These are phyloP conservation scores for Zaprionus gabonicus DNA, from an alignment of 1,140 invertebrate genomes.

Conservation along the genomic window DNA sequence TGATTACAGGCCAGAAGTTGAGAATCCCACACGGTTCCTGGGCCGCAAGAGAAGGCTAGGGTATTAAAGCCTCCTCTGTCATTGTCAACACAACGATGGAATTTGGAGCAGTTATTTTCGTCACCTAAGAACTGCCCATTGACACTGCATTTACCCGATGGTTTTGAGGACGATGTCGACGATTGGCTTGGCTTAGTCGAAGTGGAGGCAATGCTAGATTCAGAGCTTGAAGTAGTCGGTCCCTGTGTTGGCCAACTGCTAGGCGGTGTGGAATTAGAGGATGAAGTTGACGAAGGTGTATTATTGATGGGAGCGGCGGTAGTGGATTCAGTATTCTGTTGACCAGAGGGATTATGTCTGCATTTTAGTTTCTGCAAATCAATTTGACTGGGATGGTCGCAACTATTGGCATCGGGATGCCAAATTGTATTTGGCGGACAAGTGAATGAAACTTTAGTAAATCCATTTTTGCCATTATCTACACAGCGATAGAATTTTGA, in stretches of 20 bases:
- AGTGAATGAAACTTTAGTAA: conserved; percentile 87
- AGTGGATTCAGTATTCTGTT: conserved; percentile 52
- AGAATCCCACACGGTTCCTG: conserved; percentile 88
- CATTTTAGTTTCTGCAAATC: conserved; percentile 82
- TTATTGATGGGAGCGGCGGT: conserved; percentile 41
- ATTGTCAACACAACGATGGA: conserved; percentile 89
- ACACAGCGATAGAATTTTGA: conserved; percentile 89
- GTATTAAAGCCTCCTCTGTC: conserved; percentile 86
- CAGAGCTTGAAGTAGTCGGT: conserved; percentile 35
- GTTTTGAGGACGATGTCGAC: conserved; percentile 43
- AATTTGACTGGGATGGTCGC: conserved; percentile 87
- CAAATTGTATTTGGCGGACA: conserved; percentile 88
- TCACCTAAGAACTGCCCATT: conserved; percentile 86
- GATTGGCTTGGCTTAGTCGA: conserved; percentile 20
- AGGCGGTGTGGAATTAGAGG: conserved; percentile 36
- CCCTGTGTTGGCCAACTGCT: conserved; percentile 26
- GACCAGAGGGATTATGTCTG: conserved; percentile 56
- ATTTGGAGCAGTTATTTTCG: conserved; percentile 87
- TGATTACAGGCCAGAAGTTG: conserved; percentile 87
- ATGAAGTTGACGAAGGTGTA: conserved; percentile 28
- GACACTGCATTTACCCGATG: conserved; percentile 84
- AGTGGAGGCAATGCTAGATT: conserved; percentile 22
- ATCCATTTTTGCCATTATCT: conserved; percentile 86
- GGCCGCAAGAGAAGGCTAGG: conserved; percentile 88
- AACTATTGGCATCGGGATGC: conserved; percentile 87